Conservation (phyloP, 2,888 invertebrate species). For the Salticus scenicus region DNA sequence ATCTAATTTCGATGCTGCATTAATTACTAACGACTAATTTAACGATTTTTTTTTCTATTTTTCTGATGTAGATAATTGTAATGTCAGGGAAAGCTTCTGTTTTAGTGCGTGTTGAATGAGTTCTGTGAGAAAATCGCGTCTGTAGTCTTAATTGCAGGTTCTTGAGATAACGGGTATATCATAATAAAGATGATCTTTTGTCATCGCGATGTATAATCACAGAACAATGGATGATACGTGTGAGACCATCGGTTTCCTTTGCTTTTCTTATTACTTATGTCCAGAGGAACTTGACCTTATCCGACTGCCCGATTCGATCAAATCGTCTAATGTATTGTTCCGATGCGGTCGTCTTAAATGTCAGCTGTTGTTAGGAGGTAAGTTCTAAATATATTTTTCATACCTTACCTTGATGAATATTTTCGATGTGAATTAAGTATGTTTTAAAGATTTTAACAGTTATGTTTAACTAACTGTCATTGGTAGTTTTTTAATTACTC, state of each 20-base stretch:
- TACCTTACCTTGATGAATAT: too few species aligned
- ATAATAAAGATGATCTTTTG: constrained; percentile 29
- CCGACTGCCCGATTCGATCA: not conserved
- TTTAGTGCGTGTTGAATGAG: not conserved
- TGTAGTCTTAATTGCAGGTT: constrained; percentile 14
- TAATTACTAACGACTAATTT: too few species aligned
- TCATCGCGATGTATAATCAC: constrained; percentile 33
- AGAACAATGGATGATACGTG: constrained; percentile 33
- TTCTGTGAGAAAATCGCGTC: constrained; percentile 25
- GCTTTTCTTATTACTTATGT: constrained; percentile 25
- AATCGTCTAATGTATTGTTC: constrained; percentile 9
- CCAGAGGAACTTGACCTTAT: constrained; percentile 34
- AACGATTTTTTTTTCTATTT: too few species aligned
- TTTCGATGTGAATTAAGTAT: too few species aligned
- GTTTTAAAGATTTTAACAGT: too few species aligned
- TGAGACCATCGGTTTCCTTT: constrained; percentile 25
- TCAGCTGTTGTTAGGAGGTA: not conserved
- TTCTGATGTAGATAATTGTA: too few species aligned
- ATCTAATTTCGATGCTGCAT: too few species aligned
- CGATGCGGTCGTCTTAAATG: not conserved
- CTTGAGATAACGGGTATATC: constrained; percentile 29
- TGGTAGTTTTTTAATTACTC: too few species aligned
- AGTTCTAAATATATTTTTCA: not conserved
- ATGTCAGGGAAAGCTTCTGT: too few species aligned
- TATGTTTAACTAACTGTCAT: too few species aligned